These are phyloP conservation scores for Chelonus insularis DNA, from an alignment of 1,140 invertebrate species.

Conservation along the genomic window DNA sequence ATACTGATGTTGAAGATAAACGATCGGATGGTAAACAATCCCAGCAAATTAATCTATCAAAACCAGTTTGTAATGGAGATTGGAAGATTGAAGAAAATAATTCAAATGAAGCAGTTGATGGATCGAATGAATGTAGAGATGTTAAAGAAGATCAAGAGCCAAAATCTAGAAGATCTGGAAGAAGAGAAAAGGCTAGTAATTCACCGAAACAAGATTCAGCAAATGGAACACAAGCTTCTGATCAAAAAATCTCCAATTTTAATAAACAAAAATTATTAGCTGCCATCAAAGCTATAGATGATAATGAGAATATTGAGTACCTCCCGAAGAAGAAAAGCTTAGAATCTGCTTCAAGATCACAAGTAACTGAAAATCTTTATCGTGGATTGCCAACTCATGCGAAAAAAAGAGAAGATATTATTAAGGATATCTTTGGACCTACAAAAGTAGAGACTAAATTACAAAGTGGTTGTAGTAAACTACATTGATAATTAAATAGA, in stretches of 20 bases:
- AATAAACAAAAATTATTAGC: slow-evolving; percentile 67
- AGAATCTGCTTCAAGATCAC: slow-evolving; percentile 35
- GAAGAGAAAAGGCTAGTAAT: slow-evolving; percentile 28
- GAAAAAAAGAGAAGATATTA: slow-evolving; percentile 47
- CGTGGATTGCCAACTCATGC: slow-evolving; percentile 47
- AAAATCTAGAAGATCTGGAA: slow-evolving; percentile 11
- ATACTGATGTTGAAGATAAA: too few relatives aligned
- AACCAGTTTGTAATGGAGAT: too few relatives aligned
- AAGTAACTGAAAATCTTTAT: slow-evolving; percentile 56
- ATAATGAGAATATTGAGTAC: slow-evolving; percentile 62
- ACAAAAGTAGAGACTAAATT: slow-evolving; percentile 30
- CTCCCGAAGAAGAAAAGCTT: slow-evolving; percentile 37
- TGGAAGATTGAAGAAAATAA: slow-evolving; percentile 1
- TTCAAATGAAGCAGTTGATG: neutral
- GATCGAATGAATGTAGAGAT: neutral
- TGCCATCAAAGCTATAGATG: slow-evolving; percentile 68
- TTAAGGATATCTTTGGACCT: slow-evolving; percentile 52
- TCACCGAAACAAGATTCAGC: slow-evolving; percentile 35
- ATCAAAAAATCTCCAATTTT: slow-evolving; percentile 46
- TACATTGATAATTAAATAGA: slow-evolving; percentile 26
- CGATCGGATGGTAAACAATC: too few relatives aligned
- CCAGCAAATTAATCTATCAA: neutral
- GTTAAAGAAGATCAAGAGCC: slow-evolving; percentile 16
- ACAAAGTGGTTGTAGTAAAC: slow-evolving; percentile 32
- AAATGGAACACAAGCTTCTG: slow-evolving; percentile 31